Conservation (phyloP, 2,888 invertebrate genomes). For the Ichneumoninae sp. region DNA sequence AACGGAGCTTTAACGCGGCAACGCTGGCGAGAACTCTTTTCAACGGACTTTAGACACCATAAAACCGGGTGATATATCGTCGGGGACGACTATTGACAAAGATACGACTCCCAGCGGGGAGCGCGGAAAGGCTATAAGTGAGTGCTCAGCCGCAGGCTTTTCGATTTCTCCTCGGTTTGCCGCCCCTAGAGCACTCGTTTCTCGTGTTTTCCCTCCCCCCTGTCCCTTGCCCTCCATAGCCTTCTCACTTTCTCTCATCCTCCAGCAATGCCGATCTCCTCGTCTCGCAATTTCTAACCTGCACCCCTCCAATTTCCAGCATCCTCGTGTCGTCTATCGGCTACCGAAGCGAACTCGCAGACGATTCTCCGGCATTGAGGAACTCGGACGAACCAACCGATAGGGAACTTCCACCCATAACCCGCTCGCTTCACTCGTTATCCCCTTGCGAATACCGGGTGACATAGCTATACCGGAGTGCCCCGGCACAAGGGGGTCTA, state of each 20-base stretch:
- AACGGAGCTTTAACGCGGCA: slow-evolving; percentile 22
- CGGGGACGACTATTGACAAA: slow-evolving; percentile 80
- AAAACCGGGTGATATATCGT: slow-evolving; percentile 80
- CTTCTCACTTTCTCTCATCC: slow-evolving; percentile 49
- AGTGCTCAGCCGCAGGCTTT: slow-evolving; percentile 76
- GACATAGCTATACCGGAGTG: slow-evolving; percentile 36
- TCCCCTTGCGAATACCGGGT: slow-evolving; percentile 71
- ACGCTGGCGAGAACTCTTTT: slow-evolving; percentile 56
- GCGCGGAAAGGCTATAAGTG: slow-evolving; percentile 78
- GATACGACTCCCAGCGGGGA: slow-evolving; percentile 79
- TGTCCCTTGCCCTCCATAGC: slow-evolving; percentile 47
- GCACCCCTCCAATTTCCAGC: slow-evolving; percentile 73
- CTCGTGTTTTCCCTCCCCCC: slow-evolving; percentile 67
- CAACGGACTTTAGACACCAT: slow-evolving; percentile 78
- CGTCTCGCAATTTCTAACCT: slow-evolving; percentile 47
- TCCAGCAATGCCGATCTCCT: slow-evolving; percentile 62
- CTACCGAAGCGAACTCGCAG: slow-evolving; percentile 4
- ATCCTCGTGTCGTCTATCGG: slow-evolving; percentile 22
- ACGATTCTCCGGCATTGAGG: slow-evolving; percentile 40
- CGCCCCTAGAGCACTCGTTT: slow-evolving; percentile 65
- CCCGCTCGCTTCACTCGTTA: slow-evolving; percentile 74
- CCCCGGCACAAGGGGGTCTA: not conserved
- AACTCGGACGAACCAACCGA: slow-evolving; percentile 63
- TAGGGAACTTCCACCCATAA: slow-evolving; percentile 73
- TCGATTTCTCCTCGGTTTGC: slow-evolving; percentile 67